These are phyloP conservation scores for Calephelis virginiensis DNA, from an alignment of 1,140 invertebrate species.

Conservation along the genomic window DNA sequence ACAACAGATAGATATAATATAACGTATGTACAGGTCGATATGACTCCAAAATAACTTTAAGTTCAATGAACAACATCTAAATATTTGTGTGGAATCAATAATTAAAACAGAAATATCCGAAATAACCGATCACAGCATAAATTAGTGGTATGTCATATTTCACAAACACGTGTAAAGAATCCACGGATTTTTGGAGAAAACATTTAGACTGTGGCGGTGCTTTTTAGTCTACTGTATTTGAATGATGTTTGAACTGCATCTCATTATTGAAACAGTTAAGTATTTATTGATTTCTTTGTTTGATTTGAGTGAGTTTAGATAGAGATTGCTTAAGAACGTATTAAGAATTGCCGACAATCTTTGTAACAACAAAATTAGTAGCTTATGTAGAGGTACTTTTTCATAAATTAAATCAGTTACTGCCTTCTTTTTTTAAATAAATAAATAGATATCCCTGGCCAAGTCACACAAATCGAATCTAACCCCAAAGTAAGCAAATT, in stretches of 20 bases:
- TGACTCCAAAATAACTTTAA: constrained; percentile 12
- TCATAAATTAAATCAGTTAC: too few relatives aligned
- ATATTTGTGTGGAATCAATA: constrained; percentile 56
- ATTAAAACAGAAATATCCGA: constrained; percentile 38
- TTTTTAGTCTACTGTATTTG: constrained; percentile 29
- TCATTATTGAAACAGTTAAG: constrained; percentile 40
- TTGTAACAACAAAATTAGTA: too few relatives aligned
- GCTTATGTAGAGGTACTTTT: too few relatives aligned
- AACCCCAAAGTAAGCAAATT: too few relatives aligned
- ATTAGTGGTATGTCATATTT: constrained; percentile 59
- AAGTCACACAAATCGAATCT: too few relatives aligned
- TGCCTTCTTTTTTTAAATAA: too few relatives aligned
- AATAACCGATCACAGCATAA: constrained; percentile 54
- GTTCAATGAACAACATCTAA: constrained; percentile 47
- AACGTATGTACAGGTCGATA: neutral
- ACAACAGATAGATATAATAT: neutral
- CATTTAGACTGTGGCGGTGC: constrained; percentile 32
- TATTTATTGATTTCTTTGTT: constrained; percentile 20
- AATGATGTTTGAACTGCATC: constrained; percentile 42
- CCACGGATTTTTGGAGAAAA: constrained; percentile 48
- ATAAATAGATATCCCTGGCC: too few relatives aligned
- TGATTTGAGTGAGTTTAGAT: neutral
- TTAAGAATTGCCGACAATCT: too few relatives aligned
- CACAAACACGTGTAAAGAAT: constrained; percentile 54
- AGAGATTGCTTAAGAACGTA: too few relatives aligned